These are phyloP conservation scores for Miltochrista miniata DNA, from an alignment of 2,888 invertebrate species.

Conservation along the genomic window DNA sequence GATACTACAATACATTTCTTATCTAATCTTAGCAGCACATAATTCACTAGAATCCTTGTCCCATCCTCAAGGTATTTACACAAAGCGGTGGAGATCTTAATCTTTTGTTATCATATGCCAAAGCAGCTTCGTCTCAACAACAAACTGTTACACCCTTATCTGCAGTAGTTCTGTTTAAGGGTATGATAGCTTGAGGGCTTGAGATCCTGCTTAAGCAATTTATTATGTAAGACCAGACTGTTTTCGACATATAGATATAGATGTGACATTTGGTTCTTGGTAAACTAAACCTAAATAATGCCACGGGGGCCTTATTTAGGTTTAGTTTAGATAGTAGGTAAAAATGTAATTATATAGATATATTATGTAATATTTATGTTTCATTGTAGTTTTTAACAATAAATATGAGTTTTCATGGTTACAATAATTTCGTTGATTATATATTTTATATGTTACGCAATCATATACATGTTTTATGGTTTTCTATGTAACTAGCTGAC, in stretches of 20 bases:
- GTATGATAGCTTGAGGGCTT: conserved; percentile 29
- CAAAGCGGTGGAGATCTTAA: conserved; percentile 55
- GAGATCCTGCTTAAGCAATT: conserved; percentile 57
- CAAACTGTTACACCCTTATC: conserved; percentile 57
- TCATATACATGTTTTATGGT: no score
- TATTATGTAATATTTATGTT: no score
- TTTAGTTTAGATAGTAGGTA: no score
- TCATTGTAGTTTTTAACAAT: no score
- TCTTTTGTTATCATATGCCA: conserved; percentile 64
- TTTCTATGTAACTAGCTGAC: no score
- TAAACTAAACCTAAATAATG: not conserved
- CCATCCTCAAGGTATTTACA: conserved; percentile 33
- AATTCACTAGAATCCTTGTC: conserved; percentile 12
- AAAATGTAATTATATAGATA: no score
- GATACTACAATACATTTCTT: not conserved
- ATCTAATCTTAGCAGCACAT: not conserved
- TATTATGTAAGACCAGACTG: conserved; percentile 44
- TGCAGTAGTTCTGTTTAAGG: conserved; percentile 47
- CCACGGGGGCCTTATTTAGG: no score
- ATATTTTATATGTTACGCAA: no score
- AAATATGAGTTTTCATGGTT: no score
- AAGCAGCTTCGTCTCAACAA: conserved; percentile 58
- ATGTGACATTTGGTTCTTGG: not conserved
- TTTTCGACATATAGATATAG: conserved; percentile 22
- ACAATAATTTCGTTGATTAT: no score